phyloP scores from a whole-genome alignment of 2,797 vertebrate species.

The Apogon hyalosoma region DNA sequence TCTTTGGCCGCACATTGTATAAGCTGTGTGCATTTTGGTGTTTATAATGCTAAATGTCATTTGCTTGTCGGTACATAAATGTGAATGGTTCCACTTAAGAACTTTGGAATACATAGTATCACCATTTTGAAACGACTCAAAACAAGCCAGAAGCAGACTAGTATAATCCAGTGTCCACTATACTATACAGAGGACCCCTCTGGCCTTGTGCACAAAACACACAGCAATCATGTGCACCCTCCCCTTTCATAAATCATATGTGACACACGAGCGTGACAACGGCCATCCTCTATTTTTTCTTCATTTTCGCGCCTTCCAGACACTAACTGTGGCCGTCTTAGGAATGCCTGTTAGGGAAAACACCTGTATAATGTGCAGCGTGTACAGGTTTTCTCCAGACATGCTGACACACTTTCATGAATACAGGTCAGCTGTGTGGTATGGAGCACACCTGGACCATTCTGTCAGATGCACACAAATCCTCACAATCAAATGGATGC shows the following conservation, averaged over 20 bases:
- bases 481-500: slow-evolving; percentile 29
- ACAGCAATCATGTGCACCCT: slow-evolving; percentile 27
- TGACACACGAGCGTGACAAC: slow-evolving; percentile 43
- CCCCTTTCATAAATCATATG: slow-evolving; percentile 63
- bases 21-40: too few species aligned
- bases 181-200: slow-evolving; percentile 48
- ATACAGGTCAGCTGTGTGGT: slow-evolving; percentile 57
- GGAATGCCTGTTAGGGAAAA: slow-evolving; percentile 68
- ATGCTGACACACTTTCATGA: slow-evolving; percentile 76
- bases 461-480: slow-evolving; percentile 21
- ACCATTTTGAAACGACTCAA: slow-evolving; percentile 7
- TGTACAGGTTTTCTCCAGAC: slow-evolving; percentile 56
- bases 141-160: slow-evolving; percentile 34
- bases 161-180: slow-evolving; percentile 47
- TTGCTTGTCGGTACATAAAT: slow-evolving; percentile 2
- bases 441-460: slow-evolving; percentile 80
- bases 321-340: slow-evolving; percentile 45
- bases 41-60: slow-evolving; percentile 14
- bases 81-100: not conserved
- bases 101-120: slow-evolving; percentile 4
- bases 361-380: slow-evolving; percentile 62
- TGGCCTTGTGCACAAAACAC: slow-evolving; percentile 45
- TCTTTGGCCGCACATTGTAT: too few species aligned
- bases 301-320: slow-evolving; percentile 36
- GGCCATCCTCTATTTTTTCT: slow-evolving; percentile 27